Base-by-base conservation (phyloP, 2,888 invertebrate species). In the Xylophagus ater region DNA sequence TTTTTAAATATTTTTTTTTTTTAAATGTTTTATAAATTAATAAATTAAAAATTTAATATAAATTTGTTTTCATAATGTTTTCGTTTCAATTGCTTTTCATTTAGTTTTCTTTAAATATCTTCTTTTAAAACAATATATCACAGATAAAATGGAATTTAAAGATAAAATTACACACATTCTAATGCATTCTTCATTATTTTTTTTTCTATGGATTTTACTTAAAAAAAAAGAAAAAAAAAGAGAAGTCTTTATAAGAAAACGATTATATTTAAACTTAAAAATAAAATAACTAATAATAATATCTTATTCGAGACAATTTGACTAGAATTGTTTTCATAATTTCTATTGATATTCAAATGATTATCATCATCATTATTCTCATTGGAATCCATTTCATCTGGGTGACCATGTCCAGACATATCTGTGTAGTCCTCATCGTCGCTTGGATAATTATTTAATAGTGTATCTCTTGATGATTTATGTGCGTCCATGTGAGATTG, bases 101-200 rank as follows among this genome's bases (percentile, higher is more conserved):
- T 28, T 28, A 5, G 28, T 28, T 6, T 12, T 12, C n/a, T 7
- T 21, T 9, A 5, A 9, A 5, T 21, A 9, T n/a, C n/a, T n/a
- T n/a, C n/a, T n/a, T n/a, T 37, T 44, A 44, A 44, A 41, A 37
- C 32, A 44, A 44, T 44, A n/a, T n/a, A 44, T 44, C 44, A 44
- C 44, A 44, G 44, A 44, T 41, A 41, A 43, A 44, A 41, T 44
- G 44, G 44, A 44, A 44, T 44, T 40, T 37, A 41, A 43, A 37
- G 36, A 37, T 26, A 6, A 26, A 18, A 12, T 15, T 29, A 23
- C 21, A 37, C 32, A n/a, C n/a, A n/a, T n/a, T n/a, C n/a, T n/a
- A n/a, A n/a, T n/a, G n/a, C n/a, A n/a, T n/a, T n/a, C n/a, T n/a
- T n/a, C n/a, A n/a, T n/a, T n/a, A 13, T 30, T 23, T 12, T 20